These are phyloP conservation scores for Sphenopsis melanotis DNA, from an alignment of 2,797 vertebrate species.

Conservation along the genomic window DNA sequence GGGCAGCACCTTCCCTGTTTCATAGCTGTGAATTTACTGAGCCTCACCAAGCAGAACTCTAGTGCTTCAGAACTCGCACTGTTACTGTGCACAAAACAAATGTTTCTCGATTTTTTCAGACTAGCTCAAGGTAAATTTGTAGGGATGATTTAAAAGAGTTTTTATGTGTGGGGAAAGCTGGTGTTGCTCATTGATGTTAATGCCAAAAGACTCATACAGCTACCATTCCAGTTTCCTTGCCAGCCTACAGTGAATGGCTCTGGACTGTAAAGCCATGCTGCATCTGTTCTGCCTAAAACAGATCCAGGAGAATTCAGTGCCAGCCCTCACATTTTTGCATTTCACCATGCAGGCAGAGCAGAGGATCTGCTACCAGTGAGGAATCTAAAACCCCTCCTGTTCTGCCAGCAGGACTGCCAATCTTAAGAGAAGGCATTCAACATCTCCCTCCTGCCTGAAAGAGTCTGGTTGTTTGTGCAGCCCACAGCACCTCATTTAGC, in stretches of 20 bases:
- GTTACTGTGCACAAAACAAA: accelerated
- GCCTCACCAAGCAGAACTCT: accelerated
- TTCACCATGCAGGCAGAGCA: not conserved
- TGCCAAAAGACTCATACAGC: not conserved
- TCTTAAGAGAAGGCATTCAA: not conserved
- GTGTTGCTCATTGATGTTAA: not conserved
- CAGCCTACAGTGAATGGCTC: not conserved
- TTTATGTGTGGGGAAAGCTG: not conserved
- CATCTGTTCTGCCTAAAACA: not conserved
- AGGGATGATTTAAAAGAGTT: not conserved
- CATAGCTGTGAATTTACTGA: not conserved
- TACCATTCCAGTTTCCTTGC: not conserved
- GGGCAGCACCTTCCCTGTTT: not conserved
- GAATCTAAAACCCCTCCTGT: not conserved
- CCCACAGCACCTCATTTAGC: not conserved
- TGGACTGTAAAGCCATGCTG: not conserved
- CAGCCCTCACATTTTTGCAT: not conserved
- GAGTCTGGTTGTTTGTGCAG: not conserved
- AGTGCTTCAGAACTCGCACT: accelerated
- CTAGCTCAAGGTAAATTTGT: not conserved
- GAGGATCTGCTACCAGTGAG: not conserved
- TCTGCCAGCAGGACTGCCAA: not conserved
- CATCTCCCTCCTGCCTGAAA: not conserved
- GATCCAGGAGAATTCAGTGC: not conserved
- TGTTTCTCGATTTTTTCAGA: not conserved